Percentiles rank a stretch among this genome's conserved stretches.
Conservation (phyloP, 1,140 invertebrate species). For the Formica selysi region DNA sequence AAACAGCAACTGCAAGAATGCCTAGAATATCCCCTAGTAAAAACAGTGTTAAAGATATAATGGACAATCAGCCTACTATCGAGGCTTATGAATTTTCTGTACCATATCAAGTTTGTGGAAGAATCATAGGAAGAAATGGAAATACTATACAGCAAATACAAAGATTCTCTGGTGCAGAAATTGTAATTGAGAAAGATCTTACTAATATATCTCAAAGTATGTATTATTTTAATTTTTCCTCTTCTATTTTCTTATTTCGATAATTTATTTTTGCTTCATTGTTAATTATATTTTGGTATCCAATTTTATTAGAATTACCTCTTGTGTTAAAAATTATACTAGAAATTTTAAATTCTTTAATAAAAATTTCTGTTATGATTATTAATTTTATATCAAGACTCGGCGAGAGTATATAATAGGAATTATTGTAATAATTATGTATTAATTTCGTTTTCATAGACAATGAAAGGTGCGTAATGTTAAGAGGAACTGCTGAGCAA, state of each 20-base stretch:
- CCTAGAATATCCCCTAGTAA: neutral
- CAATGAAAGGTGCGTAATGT: constrained; percentile 84
- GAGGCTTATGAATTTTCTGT: neutral
- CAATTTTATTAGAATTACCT: neutral
- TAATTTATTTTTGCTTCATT: neutral
- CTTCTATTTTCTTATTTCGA: neutral
- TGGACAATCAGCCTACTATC: neutral
- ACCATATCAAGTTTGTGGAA: neutral
- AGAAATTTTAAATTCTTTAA: neutral
- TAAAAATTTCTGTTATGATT: neutral
- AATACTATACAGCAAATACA: neutral
- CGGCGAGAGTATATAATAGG: neutral
- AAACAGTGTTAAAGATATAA: neutral
- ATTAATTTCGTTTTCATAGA: neutral
- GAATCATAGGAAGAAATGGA: neutral
- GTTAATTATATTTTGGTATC: neutral
- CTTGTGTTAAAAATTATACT: neutral
- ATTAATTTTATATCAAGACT: too few relatives aligned
- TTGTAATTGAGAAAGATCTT: neutral
- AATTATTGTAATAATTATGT: constrained; percentile 58
- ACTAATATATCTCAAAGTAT: neutral
- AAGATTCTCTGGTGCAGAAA: neutral
- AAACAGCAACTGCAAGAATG: neutral
- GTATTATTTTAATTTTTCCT: neutral
- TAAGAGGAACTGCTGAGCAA: constrained; percentile 88